Conservation (phyloP, 2,888 invertebrate species). For the Drosophila histrio region DNA sequence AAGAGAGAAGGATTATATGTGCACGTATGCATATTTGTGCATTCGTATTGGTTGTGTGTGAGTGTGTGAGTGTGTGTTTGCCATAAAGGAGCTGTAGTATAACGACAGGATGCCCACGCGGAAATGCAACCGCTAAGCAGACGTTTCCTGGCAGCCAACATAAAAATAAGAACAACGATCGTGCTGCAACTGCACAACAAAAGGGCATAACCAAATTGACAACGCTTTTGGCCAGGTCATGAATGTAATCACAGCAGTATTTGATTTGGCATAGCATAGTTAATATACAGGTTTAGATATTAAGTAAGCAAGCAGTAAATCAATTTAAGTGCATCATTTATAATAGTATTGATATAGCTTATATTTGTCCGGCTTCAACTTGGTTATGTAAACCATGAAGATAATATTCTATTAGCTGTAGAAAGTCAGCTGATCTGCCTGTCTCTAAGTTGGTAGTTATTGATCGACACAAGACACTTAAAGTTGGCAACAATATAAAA, state of each 20-base stretch:
- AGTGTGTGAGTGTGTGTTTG: constrained; percentile 5
- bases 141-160: constrained; percentile 54
- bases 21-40: constrained; percentile 69
- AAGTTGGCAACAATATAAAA: no score
- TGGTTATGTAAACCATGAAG: no score
- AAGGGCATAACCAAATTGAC: not conserved
- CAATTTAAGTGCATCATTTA: no score
- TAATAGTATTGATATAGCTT: no score
- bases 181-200: not conserved
- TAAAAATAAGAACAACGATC: not conserved
- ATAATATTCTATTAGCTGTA: no score
- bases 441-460: no score
- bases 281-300: not conserved
- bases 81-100: not conserved
- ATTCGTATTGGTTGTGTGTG: constrained; percentile 15
- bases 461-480: no score
- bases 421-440: no score
- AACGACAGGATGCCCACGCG: constrained; percentile 40
- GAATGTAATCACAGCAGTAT: not conserved
- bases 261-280: not conserved
- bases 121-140: constrained; percentile 75
- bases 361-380: no score
- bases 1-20: not conserved
- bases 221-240: not conserved
- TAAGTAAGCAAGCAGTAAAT: no score